phyloP scores from a whole-genome alignment of 2,113 vertebrate species.

The Clarias batrachus region DNA sequence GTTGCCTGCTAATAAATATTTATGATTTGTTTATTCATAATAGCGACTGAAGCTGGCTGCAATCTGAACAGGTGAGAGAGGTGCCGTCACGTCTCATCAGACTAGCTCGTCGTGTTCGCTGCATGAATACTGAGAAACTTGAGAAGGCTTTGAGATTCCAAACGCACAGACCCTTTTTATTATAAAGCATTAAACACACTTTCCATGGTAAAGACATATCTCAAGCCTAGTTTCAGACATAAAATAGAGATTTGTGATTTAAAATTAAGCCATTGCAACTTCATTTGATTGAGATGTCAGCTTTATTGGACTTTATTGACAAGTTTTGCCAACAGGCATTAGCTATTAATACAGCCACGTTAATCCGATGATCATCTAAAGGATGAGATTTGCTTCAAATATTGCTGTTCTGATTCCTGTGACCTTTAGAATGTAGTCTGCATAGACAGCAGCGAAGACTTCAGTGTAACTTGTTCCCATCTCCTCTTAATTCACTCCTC shows the following conservation, averaged over 20 bases:
- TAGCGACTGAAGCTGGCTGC: conserved; percentile 21
- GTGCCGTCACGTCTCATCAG: conserved; percentile 1
- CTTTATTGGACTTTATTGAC: conserved; percentile 44
- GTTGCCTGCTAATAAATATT: conserved; percentile 45
- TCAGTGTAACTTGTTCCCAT: conserved; percentile 17
- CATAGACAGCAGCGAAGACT: not conserved
- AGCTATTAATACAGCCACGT: not conserved
- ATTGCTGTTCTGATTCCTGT: not conserved
- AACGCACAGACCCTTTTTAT: not conserved
- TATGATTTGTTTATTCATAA: conserved; percentile 47
- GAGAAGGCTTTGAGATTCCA: not conserved
- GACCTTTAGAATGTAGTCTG: conserved; percentile 17
- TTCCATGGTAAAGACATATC: not conserved
- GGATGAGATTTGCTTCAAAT: not conserved
- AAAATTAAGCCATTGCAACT: not conserved
- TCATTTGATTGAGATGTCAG: not conserved
- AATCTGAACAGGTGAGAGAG: conserved; percentile 22
- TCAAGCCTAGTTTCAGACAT: not conserved
- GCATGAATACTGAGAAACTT: conserved; percentile 1
- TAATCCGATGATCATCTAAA: not conserved
- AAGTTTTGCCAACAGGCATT: not conserved
- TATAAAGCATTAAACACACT: conserved; percentile 4
- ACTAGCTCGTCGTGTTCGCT: not conserved
- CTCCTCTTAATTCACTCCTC: conserved; percentile 57
- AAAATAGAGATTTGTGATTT: not conserved